These are phyloP conservation scores for Mustela lutreola DNA, from an alignment of 2,113 vertebrate genomes.

Conservation along the genomic window DNA sequence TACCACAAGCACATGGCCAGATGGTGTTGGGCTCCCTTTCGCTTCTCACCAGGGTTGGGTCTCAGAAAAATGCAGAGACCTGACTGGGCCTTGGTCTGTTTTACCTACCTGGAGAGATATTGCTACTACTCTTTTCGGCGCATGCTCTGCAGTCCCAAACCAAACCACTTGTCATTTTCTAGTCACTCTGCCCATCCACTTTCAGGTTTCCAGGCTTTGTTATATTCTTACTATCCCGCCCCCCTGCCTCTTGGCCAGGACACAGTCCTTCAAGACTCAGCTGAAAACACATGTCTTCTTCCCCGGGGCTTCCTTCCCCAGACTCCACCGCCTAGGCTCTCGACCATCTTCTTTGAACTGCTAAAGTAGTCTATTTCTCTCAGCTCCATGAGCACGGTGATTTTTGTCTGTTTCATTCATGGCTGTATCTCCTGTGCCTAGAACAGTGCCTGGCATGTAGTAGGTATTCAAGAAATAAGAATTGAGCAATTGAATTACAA, in stretches of 20 bases:
- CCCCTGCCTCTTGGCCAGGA: neutral
- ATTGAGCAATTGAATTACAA: neutral
- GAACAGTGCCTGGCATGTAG: neutral
- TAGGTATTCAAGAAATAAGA: slow-evolving; percentile 51
- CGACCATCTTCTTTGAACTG: neutral
- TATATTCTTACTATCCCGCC: neutral
- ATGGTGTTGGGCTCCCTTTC: neutral
- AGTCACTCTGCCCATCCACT: neutral
- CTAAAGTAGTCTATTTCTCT: neutral
- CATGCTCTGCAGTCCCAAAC: neutral
- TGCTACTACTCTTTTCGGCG: neutral
- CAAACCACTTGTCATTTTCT: neutral
- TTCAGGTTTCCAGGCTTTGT: neutral
- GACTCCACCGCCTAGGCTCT: neutral
- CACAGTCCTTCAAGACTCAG: neutral
- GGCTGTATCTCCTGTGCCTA: neutral
- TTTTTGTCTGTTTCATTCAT: neutral
- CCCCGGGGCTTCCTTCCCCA: neutral
- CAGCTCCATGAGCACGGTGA: neutral
- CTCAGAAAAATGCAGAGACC: neutral
- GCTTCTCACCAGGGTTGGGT: neutral
- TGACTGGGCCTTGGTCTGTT: neutral
- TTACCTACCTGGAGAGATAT: neutral
- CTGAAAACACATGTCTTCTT: neutral
- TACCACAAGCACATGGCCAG: neutral